Percentiles rank a stretch among this genome's conserved stretches.
phyloP scores from a whole-genome alignment of 2,113 vertebrate genomes.

The Otocyon megalotis region DNA sequence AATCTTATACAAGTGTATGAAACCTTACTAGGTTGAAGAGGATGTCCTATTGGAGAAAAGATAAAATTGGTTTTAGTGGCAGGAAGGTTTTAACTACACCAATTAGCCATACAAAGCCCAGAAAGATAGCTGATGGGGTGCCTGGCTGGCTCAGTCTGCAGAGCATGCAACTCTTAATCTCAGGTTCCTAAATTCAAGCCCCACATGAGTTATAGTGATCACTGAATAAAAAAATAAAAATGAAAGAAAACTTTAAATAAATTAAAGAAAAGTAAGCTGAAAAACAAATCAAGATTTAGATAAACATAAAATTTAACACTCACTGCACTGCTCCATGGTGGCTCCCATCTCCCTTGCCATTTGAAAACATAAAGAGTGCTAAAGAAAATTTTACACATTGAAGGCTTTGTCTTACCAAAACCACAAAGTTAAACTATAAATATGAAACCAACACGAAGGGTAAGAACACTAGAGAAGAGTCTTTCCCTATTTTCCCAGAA shows the following conservation, averaged over 20 bases:
- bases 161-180: background rate
- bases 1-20: background rate
- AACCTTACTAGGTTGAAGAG: background rate
- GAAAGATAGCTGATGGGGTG: background rate
- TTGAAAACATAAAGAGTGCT: background rate
- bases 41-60: background rate
- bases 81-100: background rate
- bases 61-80: background rate
- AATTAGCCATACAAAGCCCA: background rate
- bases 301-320: background rate
- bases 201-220: background rate
- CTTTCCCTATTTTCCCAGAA: background rate
- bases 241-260: background rate
- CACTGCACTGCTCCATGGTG: background rate
- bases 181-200: background rate
- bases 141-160: background rate
- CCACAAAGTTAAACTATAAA: background rate
- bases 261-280: background rate
- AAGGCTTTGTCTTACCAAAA: conserved; percentile 4
- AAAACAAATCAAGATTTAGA: conserved; percentile 30
- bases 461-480: background rate
- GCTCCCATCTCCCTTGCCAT: background rate
- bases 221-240: background rate
- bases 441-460: background rate
- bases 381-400: background rate